phyloP scores from a whole-genome alignment of 2,113 vertebrate genomes.

The Puntigrus tetrazona region DNA sequence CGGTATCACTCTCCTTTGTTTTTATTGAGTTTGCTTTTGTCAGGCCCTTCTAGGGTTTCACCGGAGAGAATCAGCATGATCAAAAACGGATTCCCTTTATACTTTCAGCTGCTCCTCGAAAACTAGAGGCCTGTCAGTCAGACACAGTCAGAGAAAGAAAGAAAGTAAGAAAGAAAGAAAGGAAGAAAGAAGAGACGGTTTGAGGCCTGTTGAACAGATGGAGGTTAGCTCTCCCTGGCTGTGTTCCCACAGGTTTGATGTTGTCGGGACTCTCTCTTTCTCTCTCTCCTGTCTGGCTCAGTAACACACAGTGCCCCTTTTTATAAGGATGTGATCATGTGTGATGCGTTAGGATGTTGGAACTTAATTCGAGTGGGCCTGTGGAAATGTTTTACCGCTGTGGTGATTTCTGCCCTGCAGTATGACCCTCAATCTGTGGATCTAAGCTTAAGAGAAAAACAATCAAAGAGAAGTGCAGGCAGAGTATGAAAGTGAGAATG shows the following conservation, averaged over 20 bases:
- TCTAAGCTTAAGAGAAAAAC: conserved; percentile 7
- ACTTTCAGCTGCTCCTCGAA: conserved; percentile 40
- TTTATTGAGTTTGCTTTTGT: conserved; percentile 53
- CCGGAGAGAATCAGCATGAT: conserved; percentile 38
- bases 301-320: conserved; percentile 29
- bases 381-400: conserved; percentile 51
- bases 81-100: conserved; percentile 49
- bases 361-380: conserved; percentile 58
- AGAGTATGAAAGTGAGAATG: conserved; percentile 16
- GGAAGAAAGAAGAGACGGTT: not conserved
- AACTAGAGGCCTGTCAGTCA: conserved; percentile 41
- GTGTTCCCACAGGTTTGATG: conserved; percentile 48
- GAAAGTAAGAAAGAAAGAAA: not conserved
- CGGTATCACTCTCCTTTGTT: conserved; percentile 32
- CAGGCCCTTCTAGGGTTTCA: conserved; percentile 50
- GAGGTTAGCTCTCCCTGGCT: conserved; percentile 44
- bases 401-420: conserved; percentile 43
- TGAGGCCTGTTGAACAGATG: conserved; percentile 50
- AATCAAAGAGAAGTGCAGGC: not conserved
- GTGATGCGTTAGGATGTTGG: conserved; percentile 63
- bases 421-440: conserved; percentile 36
- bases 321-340: conserved; percentile 60
- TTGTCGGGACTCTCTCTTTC: conserved; percentile 33
- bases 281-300: conserved; percentile 36
- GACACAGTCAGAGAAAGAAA: not conserved